Evolutionary conservation across 2,888 invertebrate species (phyloP).

Genomic region (Sminthurinus aureus): DNA sequence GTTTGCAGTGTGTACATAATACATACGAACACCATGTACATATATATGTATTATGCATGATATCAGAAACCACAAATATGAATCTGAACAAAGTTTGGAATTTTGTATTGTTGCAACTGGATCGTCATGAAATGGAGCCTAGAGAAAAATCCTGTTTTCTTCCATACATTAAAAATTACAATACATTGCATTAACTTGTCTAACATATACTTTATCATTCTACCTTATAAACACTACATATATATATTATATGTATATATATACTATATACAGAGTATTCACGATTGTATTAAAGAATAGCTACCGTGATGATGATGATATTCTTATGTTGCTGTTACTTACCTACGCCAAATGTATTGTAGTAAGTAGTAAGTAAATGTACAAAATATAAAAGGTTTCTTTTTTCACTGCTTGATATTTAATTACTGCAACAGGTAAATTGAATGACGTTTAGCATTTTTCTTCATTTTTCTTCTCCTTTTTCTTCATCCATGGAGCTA

Average conservation of each 20-base stretch:
- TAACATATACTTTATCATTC: no score
- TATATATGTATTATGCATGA: no score
- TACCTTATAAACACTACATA: no score
- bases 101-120: not conserved
- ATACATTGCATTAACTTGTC: no score
- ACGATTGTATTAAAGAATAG: not conserved
- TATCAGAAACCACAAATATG: not conserved
- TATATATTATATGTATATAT: not conserved
- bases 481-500: not conserved
- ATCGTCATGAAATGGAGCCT: not conserved
- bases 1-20: no score
- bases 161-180: not conserved
- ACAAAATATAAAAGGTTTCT: no score
- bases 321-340: not conserved
- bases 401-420: not conserved
- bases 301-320: no score
- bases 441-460: slow-evolving; percentile 19
- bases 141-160: not conserved
- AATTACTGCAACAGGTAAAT: slow-evolving; percentile 20
- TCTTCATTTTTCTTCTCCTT: not conserved
- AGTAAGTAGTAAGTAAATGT: not conserved
- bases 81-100: not conserved
- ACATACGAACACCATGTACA: no score
- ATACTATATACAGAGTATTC: not conserved
- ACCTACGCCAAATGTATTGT: not conserved